Percentiles rank a stretch among this genome's conserved stretches.
Evolutionary conservation across 2,888 invertebrate species (phyloP).

Genomic region (Tetragonisca angustula): DNA sequence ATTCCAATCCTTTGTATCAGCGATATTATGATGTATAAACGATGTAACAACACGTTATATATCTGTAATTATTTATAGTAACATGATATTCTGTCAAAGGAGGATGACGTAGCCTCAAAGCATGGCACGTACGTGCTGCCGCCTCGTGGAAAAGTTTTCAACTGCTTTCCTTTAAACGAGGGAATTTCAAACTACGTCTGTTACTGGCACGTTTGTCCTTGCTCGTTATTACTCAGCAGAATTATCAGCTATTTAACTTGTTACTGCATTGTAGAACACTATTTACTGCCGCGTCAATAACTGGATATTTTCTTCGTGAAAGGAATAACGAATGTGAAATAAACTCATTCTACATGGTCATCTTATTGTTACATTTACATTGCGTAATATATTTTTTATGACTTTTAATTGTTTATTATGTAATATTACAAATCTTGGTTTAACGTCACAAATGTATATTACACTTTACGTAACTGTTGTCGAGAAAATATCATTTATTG

Average conservation of each 20-base stretch:
- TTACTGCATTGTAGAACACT: neutral
- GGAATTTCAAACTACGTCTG: constrained; percentile 54
- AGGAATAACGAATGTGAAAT: no score
- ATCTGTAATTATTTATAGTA: constrained; percentile 51
- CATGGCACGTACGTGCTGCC: constrained; percentile 69
- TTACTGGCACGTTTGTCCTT: constrained; percentile 43
- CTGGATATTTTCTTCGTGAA: neutral
- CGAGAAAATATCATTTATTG: neutral
- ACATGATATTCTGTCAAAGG: constrained; percentile 68
- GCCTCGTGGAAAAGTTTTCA: constrained; percentile 44
- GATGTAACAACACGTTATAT: constrained; percentile 47
- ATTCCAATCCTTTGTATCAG: constrained; percentile 3
- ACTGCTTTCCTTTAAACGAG: constrained; percentile 43
- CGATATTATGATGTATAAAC: constrained; percentile 56
- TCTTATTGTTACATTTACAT: neutral
- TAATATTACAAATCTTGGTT: neutral
- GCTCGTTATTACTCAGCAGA: constrained; percentile 58
- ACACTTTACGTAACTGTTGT: neutral
- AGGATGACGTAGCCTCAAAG: constrained; percentile 70
- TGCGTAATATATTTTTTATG: neutral
- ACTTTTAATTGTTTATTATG: neutral
- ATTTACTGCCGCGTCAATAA: neutral
- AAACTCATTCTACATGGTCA: neutral
- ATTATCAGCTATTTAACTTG: constrained; percentile 40
- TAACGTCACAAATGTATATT: neutral